Percentiles rank a stretch among this genome's conserved stretches.
phyloP scores from a whole-genome alignment of 2,888 invertebrate genomes.

The Aproaerema taeniolella region DNA sequence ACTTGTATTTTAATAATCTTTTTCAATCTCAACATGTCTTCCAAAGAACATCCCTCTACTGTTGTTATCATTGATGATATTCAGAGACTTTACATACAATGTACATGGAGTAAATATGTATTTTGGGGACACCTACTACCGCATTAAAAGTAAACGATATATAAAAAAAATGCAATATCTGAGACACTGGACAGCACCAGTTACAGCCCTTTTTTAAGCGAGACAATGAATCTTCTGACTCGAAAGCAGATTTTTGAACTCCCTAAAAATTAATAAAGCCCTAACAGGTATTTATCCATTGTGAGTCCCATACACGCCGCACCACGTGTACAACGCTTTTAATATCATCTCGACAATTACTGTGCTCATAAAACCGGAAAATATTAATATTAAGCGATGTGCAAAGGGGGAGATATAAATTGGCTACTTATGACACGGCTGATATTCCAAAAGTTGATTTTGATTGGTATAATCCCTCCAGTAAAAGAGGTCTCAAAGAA shows the following conservation, averaged over 20 bases:
- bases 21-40: no score
- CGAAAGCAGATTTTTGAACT: neutral
- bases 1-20: no score
- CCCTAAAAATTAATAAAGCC: constrained; percentile 31
- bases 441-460: constrained; percentile 10
- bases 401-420: constrained; percentile 47
- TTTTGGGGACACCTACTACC: no score
- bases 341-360: constrained; percentile 65
- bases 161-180: no score
- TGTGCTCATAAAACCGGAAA: constrained; percentile 58
- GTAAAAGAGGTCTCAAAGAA: constrained; percentile 4
- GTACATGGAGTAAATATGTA: no score
- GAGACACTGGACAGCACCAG: no score
- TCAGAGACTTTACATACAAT: no score
- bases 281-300: constrained; percentile 13
- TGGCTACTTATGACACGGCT: constrained; percentile 41
- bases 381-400: constrained; percentile 56
- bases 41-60: no score
- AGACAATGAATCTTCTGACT: neutral
- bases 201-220: no score
- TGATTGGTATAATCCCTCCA: constrained; percentile 8
- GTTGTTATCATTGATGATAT: no score
- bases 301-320: constrained; percentile 24
- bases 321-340: constrained; percentile 57
- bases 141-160: no score